Conservation (phyloP, 2,797 vertebrate genomes). For the Pseudotriccus pelzelni region DNA sequence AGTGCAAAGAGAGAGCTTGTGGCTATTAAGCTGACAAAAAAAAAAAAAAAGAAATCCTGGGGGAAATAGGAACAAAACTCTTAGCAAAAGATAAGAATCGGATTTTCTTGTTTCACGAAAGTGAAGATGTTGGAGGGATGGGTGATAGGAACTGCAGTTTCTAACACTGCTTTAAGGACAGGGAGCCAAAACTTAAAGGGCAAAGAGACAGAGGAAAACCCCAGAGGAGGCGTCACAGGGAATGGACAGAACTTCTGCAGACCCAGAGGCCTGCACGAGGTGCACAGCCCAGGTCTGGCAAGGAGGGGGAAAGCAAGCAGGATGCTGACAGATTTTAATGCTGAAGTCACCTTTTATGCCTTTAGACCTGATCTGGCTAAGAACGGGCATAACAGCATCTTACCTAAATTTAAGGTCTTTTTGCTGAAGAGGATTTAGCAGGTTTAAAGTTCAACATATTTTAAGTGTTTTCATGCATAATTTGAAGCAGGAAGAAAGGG, state of each 20-base stretch:
- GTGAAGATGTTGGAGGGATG: background rate
- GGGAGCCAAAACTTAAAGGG: background rate
- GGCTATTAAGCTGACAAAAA: constrained; percentile 59
- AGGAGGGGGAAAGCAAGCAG: background rate
- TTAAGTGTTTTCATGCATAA: constrained; percentile 1
- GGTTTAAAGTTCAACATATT: constrained; percentile 18
- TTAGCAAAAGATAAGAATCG: constrained; percentile 9
- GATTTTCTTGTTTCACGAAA: constrained; percentile 14
- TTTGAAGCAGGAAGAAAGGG: background rate
- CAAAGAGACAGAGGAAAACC: background rate
- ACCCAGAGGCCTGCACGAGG: accelerated
- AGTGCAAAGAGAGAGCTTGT: constrained; percentile 37
- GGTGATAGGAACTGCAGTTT: background rate
- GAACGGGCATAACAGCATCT: background rate
- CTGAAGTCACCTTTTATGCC: background rate
- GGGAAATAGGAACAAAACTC: constrained; percentile 48
- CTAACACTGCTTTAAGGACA: background rate
- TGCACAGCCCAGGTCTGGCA: background rate
- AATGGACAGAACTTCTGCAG: background rate
- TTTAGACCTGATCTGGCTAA: background rate
- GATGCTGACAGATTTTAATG: background rate
- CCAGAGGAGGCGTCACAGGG: accelerated
- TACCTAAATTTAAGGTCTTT: background rate
- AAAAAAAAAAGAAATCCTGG: background rate
- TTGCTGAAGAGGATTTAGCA: background rate